phyloP scores from a whole-genome alignment of 2,888 invertebrate genomes.

The Melanchra persicariae region DNA sequence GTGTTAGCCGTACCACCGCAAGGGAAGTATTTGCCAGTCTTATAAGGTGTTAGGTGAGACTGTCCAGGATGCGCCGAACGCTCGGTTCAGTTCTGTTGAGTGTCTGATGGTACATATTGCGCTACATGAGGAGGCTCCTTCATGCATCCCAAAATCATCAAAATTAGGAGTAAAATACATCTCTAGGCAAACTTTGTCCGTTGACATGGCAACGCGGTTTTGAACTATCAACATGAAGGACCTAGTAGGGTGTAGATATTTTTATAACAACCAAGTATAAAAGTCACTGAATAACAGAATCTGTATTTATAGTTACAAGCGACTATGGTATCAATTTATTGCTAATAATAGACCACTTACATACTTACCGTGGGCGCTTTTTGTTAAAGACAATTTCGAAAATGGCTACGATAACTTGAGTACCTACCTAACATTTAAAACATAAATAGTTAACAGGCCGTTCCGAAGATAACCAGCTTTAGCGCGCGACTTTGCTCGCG shows the following conservation, averaged over 20 bases:
- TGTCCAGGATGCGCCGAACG: too few relatives aligned
- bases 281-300: too few relatives aligned
- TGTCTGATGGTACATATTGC: too few relatives aligned
- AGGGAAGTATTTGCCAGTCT: too few relatives aligned
- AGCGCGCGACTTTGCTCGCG: too few relatives aligned
- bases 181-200: neutral
- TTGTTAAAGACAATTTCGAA: neutral
- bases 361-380: neutral
- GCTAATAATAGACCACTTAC: slow-evolving; percentile 5
- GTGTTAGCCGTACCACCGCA: too few relatives aligned
- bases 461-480: neutral
- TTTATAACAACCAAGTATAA: too few relatives aligned
- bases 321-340: neutral
- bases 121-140: too few relatives aligned
- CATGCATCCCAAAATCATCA: too few relatives aligned
- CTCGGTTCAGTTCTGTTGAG: too few relatives aligned
- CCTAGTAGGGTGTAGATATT: too few relatives aligned
- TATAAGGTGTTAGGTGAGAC: too few relatives aligned
- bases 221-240: neutral
- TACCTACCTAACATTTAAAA: slow-evolving; percentile 2
- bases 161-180: neutral
- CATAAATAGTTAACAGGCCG: neutral
- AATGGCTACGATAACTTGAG: neutral
- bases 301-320: neutral
- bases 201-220: slow-evolving; percentile 8